Base-by-base conservation (phyloP, 2,113 vertebrate genomes). In the Misgurnus mizolepis region DNA sequence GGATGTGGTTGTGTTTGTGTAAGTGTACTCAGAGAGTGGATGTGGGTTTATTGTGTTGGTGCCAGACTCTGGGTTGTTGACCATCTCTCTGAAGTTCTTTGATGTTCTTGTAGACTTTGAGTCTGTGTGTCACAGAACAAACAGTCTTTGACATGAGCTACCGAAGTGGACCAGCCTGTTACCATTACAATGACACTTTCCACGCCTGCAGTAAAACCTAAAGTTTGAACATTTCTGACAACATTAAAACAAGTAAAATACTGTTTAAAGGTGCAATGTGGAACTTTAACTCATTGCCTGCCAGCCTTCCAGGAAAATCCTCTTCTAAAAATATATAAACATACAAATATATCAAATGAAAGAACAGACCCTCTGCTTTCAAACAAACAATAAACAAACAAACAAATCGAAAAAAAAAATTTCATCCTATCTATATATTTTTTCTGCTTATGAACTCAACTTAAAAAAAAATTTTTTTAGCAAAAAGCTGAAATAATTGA, bases 1-100 rank as follows among this genome's bases (percentile, higher is more conserved):
- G 83, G 85, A 80, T 86, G 82, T 86, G 82, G 72, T 78, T 34
- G 76, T 64, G 58, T 64, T 76, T 61, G 79, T 71, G 69, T 75
- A 34, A n/a, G 73, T 76, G 70, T 50, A 41, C 43, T 40, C 53
- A 7, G 14, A 9, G 79, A 78, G 64, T 64, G 65, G 15, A 67
- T 65, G 61, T 80, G 55, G 80, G 80, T 81, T 77, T 61, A 17
- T 69, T 82, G 81, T 77, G 47, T 66, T 55, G 17, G 14, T 58
- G 71, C 76, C 76, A 62, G 72, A 68, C 66, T 45, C 40, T 80
- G 67, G 73, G 76, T 56, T 77, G 72, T 69, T 82, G 76, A 82
- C 80, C 70, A 67, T 71, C 83, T 78, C 76, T 73, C 45, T 82
- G 55, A 76, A 58, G 76, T 4, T 14, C 77, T 82, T 85, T 82